These are phyloP conservation scores for Axea sp. DNA, from an alignment of 2,888 invertebrate species.

Conservation along the genomic window DNA sequence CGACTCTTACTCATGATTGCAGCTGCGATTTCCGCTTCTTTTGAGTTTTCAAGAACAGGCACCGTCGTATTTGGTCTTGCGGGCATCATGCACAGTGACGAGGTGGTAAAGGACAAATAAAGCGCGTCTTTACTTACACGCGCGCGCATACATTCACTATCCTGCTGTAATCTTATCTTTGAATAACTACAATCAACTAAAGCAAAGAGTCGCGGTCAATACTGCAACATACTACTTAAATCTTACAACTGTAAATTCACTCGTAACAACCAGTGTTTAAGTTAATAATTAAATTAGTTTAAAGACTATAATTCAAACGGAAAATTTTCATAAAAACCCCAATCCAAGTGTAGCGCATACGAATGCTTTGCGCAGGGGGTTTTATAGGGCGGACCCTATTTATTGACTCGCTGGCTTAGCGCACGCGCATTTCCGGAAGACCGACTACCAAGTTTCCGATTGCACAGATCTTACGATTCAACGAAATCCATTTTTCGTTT, in stretches of 20 bases:
- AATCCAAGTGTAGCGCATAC: slow-evolving; percentile 22
- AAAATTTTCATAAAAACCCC: slow-evolving; percentile 3
- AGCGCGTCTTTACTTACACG: slow-evolving; percentile 16
- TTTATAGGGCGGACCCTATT: slow-evolving; percentile 66
- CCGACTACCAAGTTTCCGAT: slow-evolving; percentile 29
- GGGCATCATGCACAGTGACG: slow-evolving; percentile 19
- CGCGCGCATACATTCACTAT: slow-evolving; percentile 25
- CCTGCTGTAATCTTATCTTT: slow-evolving; percentile 19
- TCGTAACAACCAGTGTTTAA: too few relatives aligned
- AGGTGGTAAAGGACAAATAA: slow-evolving; percentile 33
- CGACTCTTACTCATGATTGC: slow-evolving; percentile 11
- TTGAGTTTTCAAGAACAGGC: background rate
- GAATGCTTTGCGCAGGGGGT: slow-evolving; percentile 59
- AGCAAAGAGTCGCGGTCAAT: background rate
- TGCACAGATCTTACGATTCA: slow-evolving; percentile 44
- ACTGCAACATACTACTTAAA: too few relatives aligned
- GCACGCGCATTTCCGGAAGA: slow-evolving; percentile 66
- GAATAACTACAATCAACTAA: slow-evolving; percentile 4
- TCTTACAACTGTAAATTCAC: too few relatives aligned
- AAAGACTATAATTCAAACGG: background rate
- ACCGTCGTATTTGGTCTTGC: background rate
- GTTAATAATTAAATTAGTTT: background rate
- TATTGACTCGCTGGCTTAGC: slow-evolving; percentile 71
- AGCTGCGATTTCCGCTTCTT: slow-evolving; percentile 10
- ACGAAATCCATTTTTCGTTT: slow-evolving; percentile 27